A percentile compares a stretch with the other conserved stretches of the same genome.
These are phyloP conservation scores for Sylvicola cinctus DNA, from an alignment of 2,888 invertebrate genomes.

Conservation along the genomic window DNA sequence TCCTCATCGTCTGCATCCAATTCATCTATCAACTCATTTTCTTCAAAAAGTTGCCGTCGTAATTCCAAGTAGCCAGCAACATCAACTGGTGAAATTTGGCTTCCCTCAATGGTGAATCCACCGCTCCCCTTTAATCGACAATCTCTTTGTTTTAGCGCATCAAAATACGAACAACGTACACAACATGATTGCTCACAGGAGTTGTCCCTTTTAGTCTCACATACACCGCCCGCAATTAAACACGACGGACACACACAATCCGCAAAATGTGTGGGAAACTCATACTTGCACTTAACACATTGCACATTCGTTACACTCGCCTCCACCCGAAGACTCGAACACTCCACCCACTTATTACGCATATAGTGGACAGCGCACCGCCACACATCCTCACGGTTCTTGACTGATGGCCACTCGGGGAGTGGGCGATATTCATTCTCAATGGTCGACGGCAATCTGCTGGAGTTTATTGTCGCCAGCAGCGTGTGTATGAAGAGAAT, in stretches of 20 bases:
- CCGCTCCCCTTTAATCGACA: no score
- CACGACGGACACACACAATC: conserved; percentile 24
- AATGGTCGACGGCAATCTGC: neutral
- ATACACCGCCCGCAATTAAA: conserved; percentile 20
- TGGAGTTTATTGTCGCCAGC: conserved; percentile 16
- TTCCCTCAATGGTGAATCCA: neutral
- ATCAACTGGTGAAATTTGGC: neutral
- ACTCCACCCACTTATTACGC: conserved; percentile 19
- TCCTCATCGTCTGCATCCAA: neutral
- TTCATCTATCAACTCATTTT: conserved; percentile 1
- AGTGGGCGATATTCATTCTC: conserved; percentile 7
- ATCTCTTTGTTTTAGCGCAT: conserved; percentile 15
- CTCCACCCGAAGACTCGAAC: conserved; percentile 19
- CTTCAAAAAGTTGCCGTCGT: neutral
- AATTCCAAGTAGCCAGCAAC: conserved; percentile 2
- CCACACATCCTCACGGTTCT: conserved; percentile 22
- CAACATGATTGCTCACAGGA: conserved; percentile 14
- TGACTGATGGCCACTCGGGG: conserved; percentile 19
- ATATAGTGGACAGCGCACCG: conserved; percentile 21
- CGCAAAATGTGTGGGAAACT: conserved; percentile 21
- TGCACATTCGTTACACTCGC: conserved; percentile 18
- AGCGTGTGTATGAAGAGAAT: conserved; percentile 19
- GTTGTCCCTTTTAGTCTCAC: conserved; percentile 14
- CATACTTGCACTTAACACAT: conserved; percentile 19
- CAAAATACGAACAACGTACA: conserved; percentile 19